Evolutionary conservation across 2,113 vertebrate genomes (phyloP).

Genomic region (Labeo catla): DNA sequence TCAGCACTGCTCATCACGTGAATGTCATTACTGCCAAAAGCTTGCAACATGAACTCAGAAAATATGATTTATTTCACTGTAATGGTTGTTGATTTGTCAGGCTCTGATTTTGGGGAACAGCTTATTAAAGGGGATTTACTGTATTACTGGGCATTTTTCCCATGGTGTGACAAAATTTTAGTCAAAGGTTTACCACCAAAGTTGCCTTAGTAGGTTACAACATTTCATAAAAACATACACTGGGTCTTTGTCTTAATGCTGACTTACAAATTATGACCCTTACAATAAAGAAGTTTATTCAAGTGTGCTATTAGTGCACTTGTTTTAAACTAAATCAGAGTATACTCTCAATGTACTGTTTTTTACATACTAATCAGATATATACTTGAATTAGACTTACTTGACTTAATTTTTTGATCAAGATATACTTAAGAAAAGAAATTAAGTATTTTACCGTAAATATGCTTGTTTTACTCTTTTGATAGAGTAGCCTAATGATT

Average conservation of each 20-base stretch:
- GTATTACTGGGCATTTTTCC: conserved; percentile 56
- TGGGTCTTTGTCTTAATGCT: not conserved
- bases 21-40: conserved; percentile 67
- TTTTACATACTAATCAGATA: too few relatives aligned
- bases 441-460: too few relatives aligned
- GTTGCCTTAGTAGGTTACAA: not conserved
- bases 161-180: conserved; percentile 27
- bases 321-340: not conserved
- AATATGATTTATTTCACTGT: conserved; percentile 51
- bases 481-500: too few relatives aligned
- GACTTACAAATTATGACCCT: not conserved
- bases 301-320: not conserved
- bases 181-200: not conserved
- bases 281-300: not conserved
- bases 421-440: too few relatives aligned
- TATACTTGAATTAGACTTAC: too few relatives aligned
- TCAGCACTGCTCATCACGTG: conserved; percentile 72
- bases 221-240: not conserved
- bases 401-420: too few relatives aligned
- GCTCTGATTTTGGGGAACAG: conserved; percentile 65
- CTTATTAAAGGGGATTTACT: conserved; percentile 58
- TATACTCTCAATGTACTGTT: too few relatives aligned
- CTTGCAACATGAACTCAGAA: conserved; percentile 72
- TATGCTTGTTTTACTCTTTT: too few relatives aligned
- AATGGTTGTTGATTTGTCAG: not conserved